These are phyloP conservation scores for Scleropages formosus DNA, from an alignment of 2,797 vertebrate genomes.

Conservation along the genomic window DNA sequence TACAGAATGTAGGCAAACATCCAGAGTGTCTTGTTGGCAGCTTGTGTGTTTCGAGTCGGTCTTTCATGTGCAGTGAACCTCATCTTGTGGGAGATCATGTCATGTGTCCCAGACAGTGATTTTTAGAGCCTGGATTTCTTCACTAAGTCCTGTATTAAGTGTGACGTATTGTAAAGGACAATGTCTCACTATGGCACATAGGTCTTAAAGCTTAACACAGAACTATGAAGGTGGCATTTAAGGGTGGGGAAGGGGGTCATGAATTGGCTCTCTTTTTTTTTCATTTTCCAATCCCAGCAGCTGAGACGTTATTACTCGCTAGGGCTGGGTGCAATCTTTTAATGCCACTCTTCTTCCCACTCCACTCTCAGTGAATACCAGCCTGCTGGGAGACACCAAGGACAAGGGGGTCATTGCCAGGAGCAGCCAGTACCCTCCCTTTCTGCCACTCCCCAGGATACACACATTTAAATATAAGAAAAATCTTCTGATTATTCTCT, in stretches of 20 bases:
- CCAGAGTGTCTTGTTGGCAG: neutral
- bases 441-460: neutral
- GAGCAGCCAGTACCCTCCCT: neutral
- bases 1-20: neutral
- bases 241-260: neutral
- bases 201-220: neutral
- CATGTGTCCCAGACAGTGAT: conserved; percentile 17
- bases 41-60: neutral
- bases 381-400: neutral
- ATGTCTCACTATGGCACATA: neutral
- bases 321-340: conserved; percentile 58
- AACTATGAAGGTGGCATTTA: neutral
- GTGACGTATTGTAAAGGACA: conserved; percentile 18
- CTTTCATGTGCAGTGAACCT: conserved; percentile 16
- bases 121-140: conserved; percentile 18
- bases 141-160: conserved; percentile 26
- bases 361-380: neutral
- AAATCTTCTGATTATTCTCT: too few species aligned
- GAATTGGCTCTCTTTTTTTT: conserved; percentile 10
- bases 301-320: conserved; percentile 49
- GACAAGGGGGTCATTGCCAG: conserved; percentile 7
- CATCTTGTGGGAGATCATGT: conserved; percentile 6
- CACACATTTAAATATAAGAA: too few species aligned
- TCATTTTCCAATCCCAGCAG: conserved; percentile 27
- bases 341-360: conserved; percentile 40